Evolutionary conservation across 1,140 invertebrate genomes (phyloP).

Genomic region (Diachasma alloeum): DNA sequence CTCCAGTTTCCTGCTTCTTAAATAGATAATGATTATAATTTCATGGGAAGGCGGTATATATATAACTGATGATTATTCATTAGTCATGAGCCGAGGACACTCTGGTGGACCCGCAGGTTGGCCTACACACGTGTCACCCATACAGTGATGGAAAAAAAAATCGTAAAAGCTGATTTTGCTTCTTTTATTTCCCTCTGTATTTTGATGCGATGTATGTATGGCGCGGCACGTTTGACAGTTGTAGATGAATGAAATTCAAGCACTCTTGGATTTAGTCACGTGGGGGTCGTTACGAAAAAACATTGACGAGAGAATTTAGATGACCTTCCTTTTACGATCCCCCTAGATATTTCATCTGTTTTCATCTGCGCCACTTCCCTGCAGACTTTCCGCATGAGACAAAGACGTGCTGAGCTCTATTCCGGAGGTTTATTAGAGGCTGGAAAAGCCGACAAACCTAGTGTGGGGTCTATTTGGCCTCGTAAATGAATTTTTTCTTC

Average conservation of each 20-base stretch:
- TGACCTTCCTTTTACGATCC: not conserved
- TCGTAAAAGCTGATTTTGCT: not conserved
- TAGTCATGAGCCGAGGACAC: not conserved
- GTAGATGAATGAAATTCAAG: not conserved
- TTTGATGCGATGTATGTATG: not conserved
- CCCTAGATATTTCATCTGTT: not conserved
- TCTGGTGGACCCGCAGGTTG: not conserved
- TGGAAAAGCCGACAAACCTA: not conserved
- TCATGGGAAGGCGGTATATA: not conserved
- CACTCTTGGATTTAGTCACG: not conserved
- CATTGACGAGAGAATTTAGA: not conserved
- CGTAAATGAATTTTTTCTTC: not conserved
- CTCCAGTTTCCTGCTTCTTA: not conserved
- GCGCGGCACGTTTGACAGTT: not conserved
- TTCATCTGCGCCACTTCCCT: too few species aligned
- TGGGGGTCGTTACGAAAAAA: not conserved
- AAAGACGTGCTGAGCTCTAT: too few species aligned
- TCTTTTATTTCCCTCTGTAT: not conserved
- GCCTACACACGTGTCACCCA: not conserved
- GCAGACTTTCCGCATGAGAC: too few species aligned
- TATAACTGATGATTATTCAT: not conserved
- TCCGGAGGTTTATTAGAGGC: not conserved
- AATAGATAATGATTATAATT: not conserved
- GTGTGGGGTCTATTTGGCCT: not conserved
- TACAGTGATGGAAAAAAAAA: not conserved